Evolutionary conservation across 2,797 vertebrate species (phyloP).

Genomic region (Enteromius viviparus): DNA sequence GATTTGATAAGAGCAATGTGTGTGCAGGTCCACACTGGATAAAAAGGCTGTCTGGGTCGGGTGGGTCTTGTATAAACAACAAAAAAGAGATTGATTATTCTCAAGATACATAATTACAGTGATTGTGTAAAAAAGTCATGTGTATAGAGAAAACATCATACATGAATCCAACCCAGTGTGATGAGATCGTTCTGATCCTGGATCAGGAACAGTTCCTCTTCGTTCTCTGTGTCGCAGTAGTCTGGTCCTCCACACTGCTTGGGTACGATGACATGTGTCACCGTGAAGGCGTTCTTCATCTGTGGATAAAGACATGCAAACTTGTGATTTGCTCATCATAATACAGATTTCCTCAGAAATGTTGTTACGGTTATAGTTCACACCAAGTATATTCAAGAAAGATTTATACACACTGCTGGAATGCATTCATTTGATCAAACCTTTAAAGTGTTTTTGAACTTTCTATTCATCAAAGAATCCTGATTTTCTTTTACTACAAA

Average conservation of each 20-base stretch:
- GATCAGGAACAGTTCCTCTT: constrained; percentile 94
- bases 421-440: not conserved
- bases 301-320: constrained; percentile 61
- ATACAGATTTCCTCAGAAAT: not conserved
- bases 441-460: no score
- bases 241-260: constrained; percentile 93
- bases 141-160: constrained; percentile 70
- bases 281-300: constrained; percentile 91
- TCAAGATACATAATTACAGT: not conserved
- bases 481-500: not conserved
- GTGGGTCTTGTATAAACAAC: constrained; percentile 82
- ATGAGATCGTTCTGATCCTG: constrained; percentile 94
- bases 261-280: constrained; percentile 93
- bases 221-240: constrained; percentile 93
- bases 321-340: not conserved
- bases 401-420: not conserved
- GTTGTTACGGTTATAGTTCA: not conserved
- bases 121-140: not conserved
- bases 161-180: constrained; percentile 96
- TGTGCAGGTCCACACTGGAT: constrained; percentile 97
- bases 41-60: constrained; percentile 98
- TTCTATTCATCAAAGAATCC: not conserved
- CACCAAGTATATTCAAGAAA: not conserved
- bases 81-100: not conserved
- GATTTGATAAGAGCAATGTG: constrained; percentile 97